Percentiles rank a stretch among this genome's conserved stretches.
Evolutionary conservation across 2,113 vertebrate genomes (phyloP).

Genomic region (Nothobranchius furzeri): DNA sequence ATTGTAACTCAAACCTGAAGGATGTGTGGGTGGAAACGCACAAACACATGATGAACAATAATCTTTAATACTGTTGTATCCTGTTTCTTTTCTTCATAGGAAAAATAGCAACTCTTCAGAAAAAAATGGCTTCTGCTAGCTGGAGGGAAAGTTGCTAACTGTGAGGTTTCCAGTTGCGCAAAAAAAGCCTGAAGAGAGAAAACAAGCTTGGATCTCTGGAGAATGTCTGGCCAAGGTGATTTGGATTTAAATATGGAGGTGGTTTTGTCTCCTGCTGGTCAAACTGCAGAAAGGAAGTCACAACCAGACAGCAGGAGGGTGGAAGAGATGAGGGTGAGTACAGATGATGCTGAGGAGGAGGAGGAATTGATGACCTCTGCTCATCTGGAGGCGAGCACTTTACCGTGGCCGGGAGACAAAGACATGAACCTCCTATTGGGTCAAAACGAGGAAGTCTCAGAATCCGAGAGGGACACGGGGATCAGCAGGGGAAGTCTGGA

Average conservation of each 20-base stretch:
- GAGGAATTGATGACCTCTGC: slow-evolving; percentile 34
- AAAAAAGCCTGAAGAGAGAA: not conserved
- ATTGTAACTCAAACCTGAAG: not conserved
- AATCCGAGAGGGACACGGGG: slow-evolving; percentile 32
- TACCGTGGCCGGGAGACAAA: slow-evolving; percentile 58
- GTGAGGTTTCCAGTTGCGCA: not conserved
- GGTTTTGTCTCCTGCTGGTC: not conserved
- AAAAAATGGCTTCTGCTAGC: slow-evolving; percentile 21
- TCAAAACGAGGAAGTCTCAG: not conserved
- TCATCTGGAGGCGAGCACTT: slow-evolving; percentile 54
- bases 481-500: slow-evolving; percentile 46
- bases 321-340: not conserved
- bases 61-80: slow-evolving; percentile 32
- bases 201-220: not conserved
- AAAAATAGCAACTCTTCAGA: not conserved
- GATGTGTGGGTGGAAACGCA: not conserved
- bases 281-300: slow-evolving; percentile 14
- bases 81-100: slow-evolving; percentile 24
- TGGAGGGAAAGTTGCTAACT: slow-evolving; percentile 11
- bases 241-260: slow-evolving; percentile 7
- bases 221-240: slow-evolving; percentile 48
- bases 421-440: slow-evolving; percentile 17
- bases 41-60: slow-evolving; percentile 45
- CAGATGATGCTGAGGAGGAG: slow-evolving; percentile 10
- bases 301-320: not conserved